phyloP scores from a whole-genome alignment of 1,140 invertebrate species.

The Ridgeia piscesae region DNA sequence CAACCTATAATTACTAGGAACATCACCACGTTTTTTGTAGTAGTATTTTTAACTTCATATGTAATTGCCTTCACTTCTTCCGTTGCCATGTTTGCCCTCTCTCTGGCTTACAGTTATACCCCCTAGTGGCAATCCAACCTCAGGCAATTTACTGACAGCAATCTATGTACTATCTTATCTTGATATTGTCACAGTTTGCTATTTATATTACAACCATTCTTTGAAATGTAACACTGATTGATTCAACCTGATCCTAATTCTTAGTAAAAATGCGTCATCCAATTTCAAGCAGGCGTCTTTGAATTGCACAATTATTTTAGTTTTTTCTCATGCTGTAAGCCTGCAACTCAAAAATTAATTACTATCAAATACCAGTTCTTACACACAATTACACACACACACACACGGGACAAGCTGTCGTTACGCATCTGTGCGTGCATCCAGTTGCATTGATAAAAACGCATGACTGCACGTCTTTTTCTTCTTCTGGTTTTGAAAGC shows the following conservation, averaged over 20 bases:
- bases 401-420: not conserved
- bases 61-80: not conserved
- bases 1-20: not conserved
- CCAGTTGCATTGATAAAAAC: not conserved
- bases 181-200: not conserved
- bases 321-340: not conserved
- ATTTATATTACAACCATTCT: not conserved
- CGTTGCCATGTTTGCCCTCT: not conserved
- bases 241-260: not conserved
- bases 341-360: not conserved
- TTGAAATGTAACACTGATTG: not conserved
- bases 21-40: not conserved
- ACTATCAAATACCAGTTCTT: not conserved
- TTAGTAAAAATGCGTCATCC: not conserved
- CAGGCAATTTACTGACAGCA: not conserved
- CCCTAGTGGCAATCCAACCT: not conserved
- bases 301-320: not conserved
- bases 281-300: not conserved
- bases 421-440: not conserved
- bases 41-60: not conserved
- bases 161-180: not conserved
- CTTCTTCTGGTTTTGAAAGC: not conserved
- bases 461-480: not conserved
- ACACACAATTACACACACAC: not conserved
- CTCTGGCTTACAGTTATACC: not conserved